Evolutionary conservation across 2,113 vertebrate genomes (phyloP).

Genomic region (Campylomormyrus numenius): DNA sequence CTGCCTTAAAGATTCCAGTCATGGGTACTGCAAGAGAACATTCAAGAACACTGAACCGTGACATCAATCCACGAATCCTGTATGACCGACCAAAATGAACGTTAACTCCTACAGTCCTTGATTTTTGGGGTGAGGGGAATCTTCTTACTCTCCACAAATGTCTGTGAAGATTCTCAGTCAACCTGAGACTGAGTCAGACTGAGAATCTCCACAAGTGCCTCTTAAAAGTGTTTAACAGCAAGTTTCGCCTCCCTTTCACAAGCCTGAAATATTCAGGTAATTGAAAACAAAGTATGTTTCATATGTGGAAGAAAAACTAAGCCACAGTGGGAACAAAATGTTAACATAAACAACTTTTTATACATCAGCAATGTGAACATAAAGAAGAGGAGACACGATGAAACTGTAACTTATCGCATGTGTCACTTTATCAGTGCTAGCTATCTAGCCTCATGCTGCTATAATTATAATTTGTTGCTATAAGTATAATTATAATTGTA

Average conservation of each 20-base stretch:
- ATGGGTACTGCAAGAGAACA: not conserved
- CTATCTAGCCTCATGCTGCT: too few relatives aligned
- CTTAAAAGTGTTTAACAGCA: not conserved
- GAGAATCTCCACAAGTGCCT: not conserved
- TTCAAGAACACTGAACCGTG: not conserved
- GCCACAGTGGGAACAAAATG: not conserved
- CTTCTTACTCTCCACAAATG: not conserved
- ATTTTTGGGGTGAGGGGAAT: not conserved
- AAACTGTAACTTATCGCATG: not conserved
- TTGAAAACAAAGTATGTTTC: not conserved
- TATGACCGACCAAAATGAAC: not conserved
- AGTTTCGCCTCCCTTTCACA: not conserved
- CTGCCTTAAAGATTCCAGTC: not conserved
- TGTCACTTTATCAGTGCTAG: not conserved
- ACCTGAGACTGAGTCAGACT: too few relatives aligned
- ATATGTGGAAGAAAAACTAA: not conserved
- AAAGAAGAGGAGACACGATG: not conserved
- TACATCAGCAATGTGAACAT: not conserved
- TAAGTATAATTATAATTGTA: too few relatives aligned
- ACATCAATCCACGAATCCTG: not conserved
- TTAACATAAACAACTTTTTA: not conserved
- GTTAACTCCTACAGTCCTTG: not conserved
- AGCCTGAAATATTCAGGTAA: not conserved
- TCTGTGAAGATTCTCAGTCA: too few relatives aligned
- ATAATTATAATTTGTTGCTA: too few relatives aligned